phyloP scores from a whole-genome alignment of 1,140 invertebrate genomes.

The Lasaia peninsularis region DNA sequence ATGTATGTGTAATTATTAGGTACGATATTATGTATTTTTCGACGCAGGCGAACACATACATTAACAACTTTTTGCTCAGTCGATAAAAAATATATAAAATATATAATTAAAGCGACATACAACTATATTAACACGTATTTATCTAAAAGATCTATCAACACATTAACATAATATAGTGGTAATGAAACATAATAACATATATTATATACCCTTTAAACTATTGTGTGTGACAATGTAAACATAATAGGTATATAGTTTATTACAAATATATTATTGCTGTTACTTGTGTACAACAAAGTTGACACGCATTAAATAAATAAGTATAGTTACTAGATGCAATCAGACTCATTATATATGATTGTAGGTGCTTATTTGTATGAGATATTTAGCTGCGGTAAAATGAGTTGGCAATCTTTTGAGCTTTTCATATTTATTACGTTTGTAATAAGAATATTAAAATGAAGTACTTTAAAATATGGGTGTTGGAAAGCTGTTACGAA shows the following conservation, averaged over 20 bases:
- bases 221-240: not conserved
- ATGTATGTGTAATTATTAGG: too few relatives aligned
- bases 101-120: too few relatives aligned
- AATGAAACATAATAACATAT: conserved; percentile 1
- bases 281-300: conserved; percentile 1
- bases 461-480: not conserved
- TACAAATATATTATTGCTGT: not conserved
- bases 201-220: conserved; percentile 5
- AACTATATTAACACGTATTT: not conserved
- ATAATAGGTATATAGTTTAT: not conserved
- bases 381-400: not conserved
- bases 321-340: conserved; percentile 1
- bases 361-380: not conserved
- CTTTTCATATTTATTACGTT: not conserved
- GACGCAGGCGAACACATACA: too few relatives aligned
- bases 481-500: too few relatives aligned
- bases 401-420: not conserved
- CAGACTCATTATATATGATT: not conserved
- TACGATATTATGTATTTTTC: too few relatives aligned
- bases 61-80: too few relatives aligned
- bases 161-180: not conserved
- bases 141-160: not conserved
- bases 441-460: not conserved
- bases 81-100: too few relatives aligned
- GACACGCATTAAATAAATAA: conserved; percentile 6